Conservation (phyloP, 1,140 invertebrate species). For the Drosophila oshimai region DNA sequence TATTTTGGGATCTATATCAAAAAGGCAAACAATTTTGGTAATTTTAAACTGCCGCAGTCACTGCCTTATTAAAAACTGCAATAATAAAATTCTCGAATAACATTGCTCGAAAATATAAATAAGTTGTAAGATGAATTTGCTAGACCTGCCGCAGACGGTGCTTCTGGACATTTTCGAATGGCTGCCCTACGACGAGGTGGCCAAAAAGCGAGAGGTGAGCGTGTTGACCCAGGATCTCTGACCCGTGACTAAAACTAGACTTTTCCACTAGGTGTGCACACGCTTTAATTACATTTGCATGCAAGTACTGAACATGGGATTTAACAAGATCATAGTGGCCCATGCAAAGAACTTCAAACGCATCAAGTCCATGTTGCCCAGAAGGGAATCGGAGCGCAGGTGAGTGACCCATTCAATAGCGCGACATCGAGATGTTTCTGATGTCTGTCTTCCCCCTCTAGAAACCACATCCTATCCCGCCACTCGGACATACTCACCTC, state of each 20-base stretch:
- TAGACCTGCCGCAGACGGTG: constrained; percentile 89
- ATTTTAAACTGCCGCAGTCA: neutral
- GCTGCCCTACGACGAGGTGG: constrained; percentile 91
- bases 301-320: constrained; percentile 91
- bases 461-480: constrained; percentile 90
- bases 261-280: constrained; percentile 87
- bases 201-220: constrained; percentile 90
- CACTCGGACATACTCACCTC: constrained; percentile 95
- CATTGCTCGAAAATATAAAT: constrained; percentile 2
- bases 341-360: constrained; percentile 89
- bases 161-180: constrained; percentile 91
- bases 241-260: constrained; percentile 26
- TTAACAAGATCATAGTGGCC: constrained; percentile 89
- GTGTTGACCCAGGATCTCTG: neutral
- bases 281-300: constrained; percentile 90
- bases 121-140: constrained; percentile 82
- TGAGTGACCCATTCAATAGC: constrained; percentile 39
- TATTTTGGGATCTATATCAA: no score
- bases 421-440: neutral
- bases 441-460: neutral
- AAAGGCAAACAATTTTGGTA: neutral
- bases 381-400: constrained; percentile 93
- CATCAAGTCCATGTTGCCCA: constrained; percentile 92
- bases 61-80: constrained; percentile 21
- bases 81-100: constrained; percentile 8